Base-by-base conservation (phyloP, 2,888 invertebrate genomes). In the Malachius bipustulatus region DNA sequence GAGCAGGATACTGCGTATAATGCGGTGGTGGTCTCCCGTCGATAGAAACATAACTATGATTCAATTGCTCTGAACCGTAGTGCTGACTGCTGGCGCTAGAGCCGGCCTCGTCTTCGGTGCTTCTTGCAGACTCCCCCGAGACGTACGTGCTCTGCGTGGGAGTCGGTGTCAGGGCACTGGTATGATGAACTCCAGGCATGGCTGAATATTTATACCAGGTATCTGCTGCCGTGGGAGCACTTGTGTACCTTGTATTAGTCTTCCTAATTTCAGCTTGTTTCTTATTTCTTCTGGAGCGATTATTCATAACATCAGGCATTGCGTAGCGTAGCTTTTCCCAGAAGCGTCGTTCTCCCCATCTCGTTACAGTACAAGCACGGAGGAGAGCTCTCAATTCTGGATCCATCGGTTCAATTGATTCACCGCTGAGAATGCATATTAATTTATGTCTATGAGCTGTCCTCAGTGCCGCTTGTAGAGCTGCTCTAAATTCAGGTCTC, bases 291-390 rank as follows among this genome's bases (percentile, higher is more conserved):
- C 63, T 65, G 41, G 71, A 69, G 40, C 70, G 62, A 44, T 68
- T 69, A 57, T 67, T 65, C 57, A 68, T 69, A 3, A 80, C 77
- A 59, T 90, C 89, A 40, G 83, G 79, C 67, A 85, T 73, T 38
- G 80, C 73, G 56, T 71, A 75, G 43, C 79, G 70, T 42, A 89
- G 69, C 59, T 82, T 82, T 51, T 84, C 82, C 88, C 88, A 89
- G 64, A 89, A 89, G 44, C 82, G 70, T 34, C 77, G 75, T 55
- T 87, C 85, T 44, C 74, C 77, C 75, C 79, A 82, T 38, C 77
- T 71, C 47, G 78, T 70, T 51, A 74, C 75, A 34, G 73, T 71
- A 66, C 80, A 72, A 62, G 80, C 78, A 57, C 78, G 73, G 26
- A 81, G 66, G 38, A 81, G 65, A 50, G 76, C 71, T 60, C 82